These are phyloP conservation scores for Leptonema lineaticorne DNA, from an alignment of 1,140 invertebrate species.

Conservation along the genomic window DNA sequence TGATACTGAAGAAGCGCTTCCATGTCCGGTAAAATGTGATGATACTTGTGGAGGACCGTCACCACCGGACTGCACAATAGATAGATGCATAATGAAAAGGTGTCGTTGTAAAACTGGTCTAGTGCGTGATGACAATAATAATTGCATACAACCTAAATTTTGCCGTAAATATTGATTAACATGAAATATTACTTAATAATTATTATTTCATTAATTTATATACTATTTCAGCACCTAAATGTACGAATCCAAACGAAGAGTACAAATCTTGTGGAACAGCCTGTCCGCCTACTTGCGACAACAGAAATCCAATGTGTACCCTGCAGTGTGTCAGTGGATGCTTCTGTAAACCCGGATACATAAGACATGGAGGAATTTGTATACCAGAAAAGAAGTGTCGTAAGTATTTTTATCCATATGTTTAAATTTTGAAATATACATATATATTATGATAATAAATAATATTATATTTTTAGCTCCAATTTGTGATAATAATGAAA, in stretches of 20 bases:
- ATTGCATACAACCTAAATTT: neutral
- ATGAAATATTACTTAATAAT: neutral
- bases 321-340: neutral
- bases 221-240: neutral
- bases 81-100: neutral
- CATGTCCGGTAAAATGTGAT: neutral
- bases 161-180: conserved; percentile 10
- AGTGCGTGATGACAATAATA: neutral
- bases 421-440: neutral
- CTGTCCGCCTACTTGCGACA: conserved; percentile 17
- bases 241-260: conserved; percentile 1
- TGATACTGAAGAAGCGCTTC: neutral
- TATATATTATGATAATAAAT: neutral
- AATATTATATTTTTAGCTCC: conserved; percentile 9
- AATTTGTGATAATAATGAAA: conserved; percentile 6
- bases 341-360: conserved; percentile 16
- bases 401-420: neutral
- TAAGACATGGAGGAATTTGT: neutral
- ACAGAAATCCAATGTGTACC: conserved; percentile 15
- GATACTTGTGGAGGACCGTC: neutral
- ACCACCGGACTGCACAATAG: neutral
- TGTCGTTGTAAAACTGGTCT: neutral
- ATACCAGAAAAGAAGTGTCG: neutral
- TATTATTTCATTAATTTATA: too few species aligned
- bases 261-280: neutral